A percentile compares a stretch with the other conserved stretches of the same genome.
Conservation (phyloP, 2,888 invertebrate genomes). For the Dasypolia templi region DNA sequence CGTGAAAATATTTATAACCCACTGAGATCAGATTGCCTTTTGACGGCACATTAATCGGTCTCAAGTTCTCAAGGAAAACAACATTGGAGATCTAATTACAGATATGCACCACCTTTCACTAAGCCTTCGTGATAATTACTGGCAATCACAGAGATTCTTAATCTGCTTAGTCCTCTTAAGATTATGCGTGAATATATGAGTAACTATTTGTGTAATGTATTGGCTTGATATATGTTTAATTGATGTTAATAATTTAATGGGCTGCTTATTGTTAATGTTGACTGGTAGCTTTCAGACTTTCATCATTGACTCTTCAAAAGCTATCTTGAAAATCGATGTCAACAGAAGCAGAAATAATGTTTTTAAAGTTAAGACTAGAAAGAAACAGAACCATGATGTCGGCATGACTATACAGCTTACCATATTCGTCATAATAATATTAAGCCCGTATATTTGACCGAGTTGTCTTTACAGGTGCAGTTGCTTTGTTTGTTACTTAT, state of each 20-base stretch:
- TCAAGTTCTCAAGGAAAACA: constrained; percentile 74
- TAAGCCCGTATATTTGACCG: not conserved
- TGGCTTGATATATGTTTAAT: constrained; percentile 18
- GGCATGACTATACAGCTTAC: not conserved
- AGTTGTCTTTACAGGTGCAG: not conserved
- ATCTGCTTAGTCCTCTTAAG: constrained; percentile 51
- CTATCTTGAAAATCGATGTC: not conserved
- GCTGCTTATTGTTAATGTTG: not conserved
- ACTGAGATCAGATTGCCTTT: constrained; percentile 59
- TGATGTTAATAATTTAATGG: constrained; percentile 10
- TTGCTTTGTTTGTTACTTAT: constrained; percentile 3
- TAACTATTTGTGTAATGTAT: constrained; percentile 45
- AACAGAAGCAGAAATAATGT: not conserved
- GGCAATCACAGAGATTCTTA: constrained; percentile 60
- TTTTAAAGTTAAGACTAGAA: not conserved
- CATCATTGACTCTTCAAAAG: constrained; percentile 1
- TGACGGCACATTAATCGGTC: constrained; percentile 63
- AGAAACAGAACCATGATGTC: not conserved
- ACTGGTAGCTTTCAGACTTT: not conserved
- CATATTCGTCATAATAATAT: not conserved
- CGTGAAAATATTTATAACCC: constrained; percentile 65
- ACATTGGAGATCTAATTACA: constrained; percentile 73
- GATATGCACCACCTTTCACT: constrained; percentile 75
- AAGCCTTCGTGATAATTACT: constrained; percentile 60
- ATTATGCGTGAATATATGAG: constrained; percentile 49